Evolutionary conservation across 2,888 invertebrate species (phyloP).

Genomic region (Dynastes tityus): DNA sequence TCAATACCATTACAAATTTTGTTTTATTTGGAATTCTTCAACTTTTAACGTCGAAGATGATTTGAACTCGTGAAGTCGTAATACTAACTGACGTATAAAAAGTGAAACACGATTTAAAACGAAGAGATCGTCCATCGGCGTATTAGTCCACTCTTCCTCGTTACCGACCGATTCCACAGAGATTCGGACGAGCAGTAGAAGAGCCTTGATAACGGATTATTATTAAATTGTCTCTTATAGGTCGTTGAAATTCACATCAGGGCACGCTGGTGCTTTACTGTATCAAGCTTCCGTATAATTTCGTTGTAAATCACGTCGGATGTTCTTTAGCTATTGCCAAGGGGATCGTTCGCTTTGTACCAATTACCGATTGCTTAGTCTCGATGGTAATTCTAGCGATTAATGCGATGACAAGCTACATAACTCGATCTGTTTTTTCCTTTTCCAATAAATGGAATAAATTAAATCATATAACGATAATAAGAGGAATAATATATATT

Average conservation of each 20-base stretch:
- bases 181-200: background rate
- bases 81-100: too few relatives aligned
- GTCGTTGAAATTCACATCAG: slow-evolving; percentile 6
- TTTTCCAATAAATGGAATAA: too few relatives aligned
- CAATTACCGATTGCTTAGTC: background rate
- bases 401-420: background rate
- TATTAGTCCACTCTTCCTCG: background rate
- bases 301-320: slow-evolving; percentile 1
- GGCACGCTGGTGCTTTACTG: background rate
- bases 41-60: too few relatives aligned
- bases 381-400: background rate
- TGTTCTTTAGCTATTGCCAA: slow-evolving; percentile 7
- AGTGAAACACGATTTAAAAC: too few relatives aligned
- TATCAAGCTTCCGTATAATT: background rate
- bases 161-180: too few relatives aligned
- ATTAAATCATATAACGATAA: too few relatives aligned
- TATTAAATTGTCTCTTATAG: background rate
- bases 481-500: too few relatives aligned
- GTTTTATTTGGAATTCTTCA: too few relatives aligned
- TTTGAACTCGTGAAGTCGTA: too few relatives aligned
- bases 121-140: background rate
- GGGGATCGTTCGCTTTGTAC: background rate
- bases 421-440: too few relatives aligned
- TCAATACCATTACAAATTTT: too few relatives aligned
- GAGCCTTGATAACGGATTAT: background rate